phyloP scores from a whole-genome alignment of 2,113 vertebrate genomes.

The Helogale parvula region DNA sequence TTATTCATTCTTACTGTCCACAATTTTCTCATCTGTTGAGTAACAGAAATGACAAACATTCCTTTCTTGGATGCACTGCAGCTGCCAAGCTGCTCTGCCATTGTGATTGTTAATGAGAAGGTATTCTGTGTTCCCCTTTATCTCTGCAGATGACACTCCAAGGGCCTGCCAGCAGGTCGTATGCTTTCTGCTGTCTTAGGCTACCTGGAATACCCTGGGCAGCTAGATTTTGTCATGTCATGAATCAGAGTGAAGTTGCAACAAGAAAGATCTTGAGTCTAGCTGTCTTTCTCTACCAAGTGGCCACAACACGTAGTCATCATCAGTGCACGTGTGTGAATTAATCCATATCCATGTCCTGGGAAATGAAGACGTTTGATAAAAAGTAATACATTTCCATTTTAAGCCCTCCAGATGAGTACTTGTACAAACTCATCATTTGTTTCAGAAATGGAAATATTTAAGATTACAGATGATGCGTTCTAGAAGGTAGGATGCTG shows the following conservation, averaged over 20 bases:
- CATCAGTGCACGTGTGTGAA: not conserved
- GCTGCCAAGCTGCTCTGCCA: not conserved
- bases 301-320: not conserved
- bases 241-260: not conserved
- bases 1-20: not conserved
- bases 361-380: not conserved
- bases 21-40: not conserved
- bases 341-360: not conserved
- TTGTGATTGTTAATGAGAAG: not conserved
- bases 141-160: not conserved
- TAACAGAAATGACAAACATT: not conserved
- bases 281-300: not conserved
- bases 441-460: not conserved
- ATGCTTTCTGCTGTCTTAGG: not conserved
- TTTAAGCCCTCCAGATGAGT: not conserved
- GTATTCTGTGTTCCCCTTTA: not conserved
- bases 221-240: not conserved
- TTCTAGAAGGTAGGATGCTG: not conserved
- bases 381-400: not conserved
- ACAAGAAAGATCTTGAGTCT: not conserved
- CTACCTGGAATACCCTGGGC: not conserved
- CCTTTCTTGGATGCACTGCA: not conserved
- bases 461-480: not conserved
- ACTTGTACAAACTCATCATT: not conserved
- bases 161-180: not conserved